These are phyloP conservation scores for Etheostoma perlongum DNA, from an alignment of 2,797 vertebrate species.

Conservation along the genomic window DNA sequence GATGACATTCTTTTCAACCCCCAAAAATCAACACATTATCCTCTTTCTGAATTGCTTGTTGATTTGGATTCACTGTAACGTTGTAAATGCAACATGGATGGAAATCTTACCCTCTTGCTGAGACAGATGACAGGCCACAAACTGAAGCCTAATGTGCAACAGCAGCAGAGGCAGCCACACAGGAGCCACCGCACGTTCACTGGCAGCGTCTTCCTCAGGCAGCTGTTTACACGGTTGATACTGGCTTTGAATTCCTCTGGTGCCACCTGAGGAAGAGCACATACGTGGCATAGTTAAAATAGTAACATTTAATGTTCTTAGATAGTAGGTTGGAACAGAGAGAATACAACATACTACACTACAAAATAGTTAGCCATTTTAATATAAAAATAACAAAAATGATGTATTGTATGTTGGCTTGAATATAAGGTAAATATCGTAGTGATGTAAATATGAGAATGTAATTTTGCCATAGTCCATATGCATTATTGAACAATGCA, in stretches of 20 bases:
- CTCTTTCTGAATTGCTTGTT: neutral
- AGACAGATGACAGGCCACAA: conserved; percentile 99
- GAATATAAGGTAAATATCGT: neutral
- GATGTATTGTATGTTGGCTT: neutral
- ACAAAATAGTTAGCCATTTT: neutral
- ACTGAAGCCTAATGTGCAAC: conserved; percentile 98
- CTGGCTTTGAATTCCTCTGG: conserved; percentile 99
- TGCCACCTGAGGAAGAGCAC: conserved; percentile 88
- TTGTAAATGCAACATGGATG: neutral
- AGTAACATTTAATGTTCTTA: neutral
- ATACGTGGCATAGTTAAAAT: neutral
- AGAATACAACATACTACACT: neutral
- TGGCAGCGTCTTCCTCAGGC: conserved; percentile 97
- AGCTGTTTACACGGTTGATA: conserved; percentile 96
- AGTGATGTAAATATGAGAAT: neutral
- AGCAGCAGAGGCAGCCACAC: conserved; percentile 99
- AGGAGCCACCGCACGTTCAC: conserved; percentile 98
- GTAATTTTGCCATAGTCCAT: neutral
- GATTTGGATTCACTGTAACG: neutral
- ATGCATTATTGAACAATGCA: neutral
- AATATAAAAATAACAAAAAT: neutral
- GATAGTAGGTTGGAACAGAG: neutral
- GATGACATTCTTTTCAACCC: neutral
- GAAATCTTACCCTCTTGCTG: conserved; percentile 95
- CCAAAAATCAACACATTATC: neutral